phyloP scores from a whole-genome alignment of 2,113 vertebrate species.

The Dendropsophus ebraccatus region DNA sequence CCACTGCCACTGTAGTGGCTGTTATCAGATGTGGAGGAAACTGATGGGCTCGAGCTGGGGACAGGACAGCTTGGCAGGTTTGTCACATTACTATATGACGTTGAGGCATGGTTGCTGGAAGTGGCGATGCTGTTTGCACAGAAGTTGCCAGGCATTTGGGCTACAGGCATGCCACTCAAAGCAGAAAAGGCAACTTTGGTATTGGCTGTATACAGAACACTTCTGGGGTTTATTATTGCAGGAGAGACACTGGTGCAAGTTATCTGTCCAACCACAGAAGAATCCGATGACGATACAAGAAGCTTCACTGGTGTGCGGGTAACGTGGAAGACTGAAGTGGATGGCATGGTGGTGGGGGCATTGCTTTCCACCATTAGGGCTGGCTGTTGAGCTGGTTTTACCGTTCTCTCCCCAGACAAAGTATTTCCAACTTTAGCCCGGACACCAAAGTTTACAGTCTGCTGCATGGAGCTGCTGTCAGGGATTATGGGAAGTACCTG shows the following conservation, averaged over 20 bases:
- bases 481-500: slow-evolving; percentile 71
- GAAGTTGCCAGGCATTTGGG: slow-evolving; percentile 83
- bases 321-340: slow-evolving; percentile 88
- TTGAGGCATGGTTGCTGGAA: slow-evolving; percentile 73
- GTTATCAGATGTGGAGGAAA: slow-evolving; percentile 73
- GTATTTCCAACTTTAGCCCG: slow-evolving; percentile 74
- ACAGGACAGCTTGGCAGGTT: slow-evolving; percentile 73
- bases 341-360: slow-evolving; percentile 79
- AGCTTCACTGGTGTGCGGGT: slow-evolving; percentile 90
- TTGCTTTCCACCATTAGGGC: slow-evolving; percentile 84
- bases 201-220: slow-evolving; percentile 80
- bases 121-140: slow-evolving; percentile 74
- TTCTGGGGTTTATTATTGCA: slow-evolving; percentile 77
- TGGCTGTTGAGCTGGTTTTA: slow-evolving; percentile 74
- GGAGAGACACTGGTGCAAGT: slow-evolving; percentile 78
- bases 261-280: slow-evolving; percentile 73
- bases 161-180: slow-evolving; percentile 79
- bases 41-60: slow-evolving; percentile 78
- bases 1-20: slow-evolving; percentile 72
- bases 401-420: slow-evolving; percentile 71
- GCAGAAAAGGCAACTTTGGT: slow-evolving; percentile 86
- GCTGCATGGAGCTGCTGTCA: slow-evolving; percentile 70
- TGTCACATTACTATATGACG: slow-evolving; percentile 70
- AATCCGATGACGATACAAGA: slow-evolving; percentile 83
- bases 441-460: slow-evolving; percentile 75